Evolutionary conservation across 2,888 invertebrate genomes (phyloP).

Genomic region (Melanostoma mellinum): DNA sequence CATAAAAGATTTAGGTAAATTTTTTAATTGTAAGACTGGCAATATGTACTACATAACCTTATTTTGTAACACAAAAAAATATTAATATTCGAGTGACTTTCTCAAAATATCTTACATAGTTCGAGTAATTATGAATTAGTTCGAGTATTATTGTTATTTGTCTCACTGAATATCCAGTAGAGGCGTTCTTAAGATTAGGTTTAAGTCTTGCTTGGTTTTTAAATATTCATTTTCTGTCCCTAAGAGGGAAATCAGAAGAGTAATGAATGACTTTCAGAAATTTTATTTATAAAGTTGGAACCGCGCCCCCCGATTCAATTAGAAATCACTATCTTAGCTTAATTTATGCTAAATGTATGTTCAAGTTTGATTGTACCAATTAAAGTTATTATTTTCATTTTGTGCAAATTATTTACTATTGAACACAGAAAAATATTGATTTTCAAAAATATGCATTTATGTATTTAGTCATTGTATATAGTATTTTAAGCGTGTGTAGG

Average conservation of each 20-base stretch:
- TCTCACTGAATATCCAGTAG: constrained; percentile 48
- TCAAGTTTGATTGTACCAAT: constrained; percentile 67
- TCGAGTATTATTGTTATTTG: constrained; percentile 51
- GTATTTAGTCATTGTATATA: constrained; percentile 5
- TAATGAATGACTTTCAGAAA: constrained; percentile 48
- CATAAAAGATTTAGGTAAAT: constrained; percentile 26
- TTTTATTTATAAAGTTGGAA: constrained; percentile 29
- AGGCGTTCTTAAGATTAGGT: constrained; percentile 50
- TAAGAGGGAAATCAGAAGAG: constrained; percentile 27
- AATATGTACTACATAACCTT: constrained; percentile 16
- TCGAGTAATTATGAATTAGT: constrained; percentile 47
- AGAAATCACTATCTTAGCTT: constrained; percentile 42
- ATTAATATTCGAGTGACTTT: constrained; percentile 60
- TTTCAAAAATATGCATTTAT: constrained; percentile 24
- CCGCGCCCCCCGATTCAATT: constrained; percentile 63
- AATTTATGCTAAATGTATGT: constrained; percentile 25
- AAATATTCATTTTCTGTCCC: constrained; percentile 16
- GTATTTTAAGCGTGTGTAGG: not conserved
- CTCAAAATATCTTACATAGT: constrained; percentile 64
- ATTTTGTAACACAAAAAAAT: constrained; percentile 33
- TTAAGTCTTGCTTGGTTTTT: constrained; percentile 66
- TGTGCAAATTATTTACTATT: constrained; percentile 62
- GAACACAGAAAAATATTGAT: constrained; percentile 49
- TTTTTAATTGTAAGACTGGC: constrained; percentile 36
- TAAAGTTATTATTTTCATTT: constrained; percentile 42